These are phyloP conservation scores for Phyto melanocephala DNA, from an alignment of 2,888 invertebrate species.

Conservation along the genomic window DNA sequence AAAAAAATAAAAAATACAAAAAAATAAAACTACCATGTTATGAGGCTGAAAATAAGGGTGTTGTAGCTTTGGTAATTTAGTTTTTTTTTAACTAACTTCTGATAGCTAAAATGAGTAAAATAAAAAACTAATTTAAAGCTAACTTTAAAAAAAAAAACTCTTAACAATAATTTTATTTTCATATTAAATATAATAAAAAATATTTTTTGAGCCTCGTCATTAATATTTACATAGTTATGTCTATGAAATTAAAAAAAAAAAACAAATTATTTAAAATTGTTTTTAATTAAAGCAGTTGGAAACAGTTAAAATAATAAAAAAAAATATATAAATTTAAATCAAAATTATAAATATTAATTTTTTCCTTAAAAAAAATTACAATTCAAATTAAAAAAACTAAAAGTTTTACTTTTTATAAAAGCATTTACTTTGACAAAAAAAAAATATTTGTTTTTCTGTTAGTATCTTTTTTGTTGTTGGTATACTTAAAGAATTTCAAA, in stretches of 20 bases:
- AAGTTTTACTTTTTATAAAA: conserved; percentile 51
- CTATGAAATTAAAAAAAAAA: conserved; percentile 11
- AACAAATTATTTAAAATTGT: conserved; percentile 4
- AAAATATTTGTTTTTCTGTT: conserved; percentile 25
- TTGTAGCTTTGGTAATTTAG: conserved; percentile 61
- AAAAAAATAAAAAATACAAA: neutral
- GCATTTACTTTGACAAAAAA: conserved; percentile 44
- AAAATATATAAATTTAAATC: conserved; percentile 32
- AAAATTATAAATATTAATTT: conserved; percentile 11
- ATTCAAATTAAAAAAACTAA: conserved; percentile 30
- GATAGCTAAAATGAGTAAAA: conserved; percentile 18
- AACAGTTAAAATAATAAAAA: conserved; percentile 61
- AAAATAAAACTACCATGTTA: conserved; percentile 42
- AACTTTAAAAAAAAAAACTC: conserved; percentile 25
- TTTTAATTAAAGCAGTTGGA: conserved; percentile 34
- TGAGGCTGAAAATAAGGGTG: conserved; percentile 60
- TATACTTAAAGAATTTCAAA: conserved; percentile 22
- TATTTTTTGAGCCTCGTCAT: conserved; percentile 40
- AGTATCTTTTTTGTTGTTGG: conserved; percentile 35
- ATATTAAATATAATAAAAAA: conserved; percentile 22
- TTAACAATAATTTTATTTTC: conserved; percentile 52
- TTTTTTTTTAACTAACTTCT: conserved; percentile 48
- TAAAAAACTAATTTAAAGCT: conserved; percentile 24
- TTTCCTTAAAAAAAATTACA: conserved; percentile 23
- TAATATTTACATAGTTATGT: conserved; percentile 57